These are phyloP conservation scores for Onychomys torridus DNA, from an alignment of 2,797 vertebrate species.

Conservation along the genomic window DNA sequence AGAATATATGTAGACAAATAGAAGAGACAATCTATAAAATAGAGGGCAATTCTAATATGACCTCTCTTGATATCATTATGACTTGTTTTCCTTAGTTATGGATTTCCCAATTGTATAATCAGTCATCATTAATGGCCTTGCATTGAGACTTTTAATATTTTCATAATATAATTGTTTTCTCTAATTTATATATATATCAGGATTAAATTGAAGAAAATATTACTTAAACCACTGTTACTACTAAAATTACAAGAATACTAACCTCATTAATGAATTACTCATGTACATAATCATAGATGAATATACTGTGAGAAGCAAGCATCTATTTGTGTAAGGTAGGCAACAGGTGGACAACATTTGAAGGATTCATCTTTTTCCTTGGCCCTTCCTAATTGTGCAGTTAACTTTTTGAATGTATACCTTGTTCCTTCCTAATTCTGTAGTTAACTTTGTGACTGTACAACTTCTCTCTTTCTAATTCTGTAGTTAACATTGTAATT, in stretches of 20 bases:
- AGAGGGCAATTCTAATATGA: not conserved
- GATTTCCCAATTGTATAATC: not conserved
- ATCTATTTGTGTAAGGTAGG: not conserved
- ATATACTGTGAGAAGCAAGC: not conserved
- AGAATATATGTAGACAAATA: not conserved
- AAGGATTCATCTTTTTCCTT: not conserved
- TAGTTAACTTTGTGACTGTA: not conserved
- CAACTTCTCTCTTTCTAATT: too few relatives aligned
- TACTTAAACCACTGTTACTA: not conserved
- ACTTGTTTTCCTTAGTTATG: not conserved
- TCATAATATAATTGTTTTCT: not conserved
- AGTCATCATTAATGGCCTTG: not conserved
- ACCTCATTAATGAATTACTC: too few relatives aligned
- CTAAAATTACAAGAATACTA: not conserved
- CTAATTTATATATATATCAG: not conserved
- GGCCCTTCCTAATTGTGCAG: not conserved
- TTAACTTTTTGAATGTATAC: too few relatives aligned
- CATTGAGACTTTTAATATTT: not conserved
- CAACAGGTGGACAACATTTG: rapidly evolving
- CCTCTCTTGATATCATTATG: not conserved
- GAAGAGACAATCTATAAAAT: not conserved
- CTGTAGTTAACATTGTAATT: not conserved
- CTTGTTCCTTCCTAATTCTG: too few relatives aligned
- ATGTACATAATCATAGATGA: not conserved
- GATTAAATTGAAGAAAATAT: not conserved